Percentiles rank a stretch among this genome's conserved stretches.
Evolutionary conservation across 1,140 invertebrate species (phyloP).

Genomic region (Bombus soroeensis): DNA sequence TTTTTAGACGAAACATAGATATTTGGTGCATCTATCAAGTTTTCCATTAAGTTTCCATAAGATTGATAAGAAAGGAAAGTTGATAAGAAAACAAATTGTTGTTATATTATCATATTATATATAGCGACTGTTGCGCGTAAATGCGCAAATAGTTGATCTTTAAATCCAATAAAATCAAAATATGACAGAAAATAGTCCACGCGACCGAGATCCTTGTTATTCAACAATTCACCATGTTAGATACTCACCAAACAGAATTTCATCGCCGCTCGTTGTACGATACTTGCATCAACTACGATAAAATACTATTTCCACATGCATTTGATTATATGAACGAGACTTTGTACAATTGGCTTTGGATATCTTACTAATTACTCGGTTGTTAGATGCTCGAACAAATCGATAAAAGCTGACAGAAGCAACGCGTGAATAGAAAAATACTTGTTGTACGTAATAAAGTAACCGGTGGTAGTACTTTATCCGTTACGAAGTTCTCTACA

Average conservation of each 20-base stretch:
- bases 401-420: not conserved
- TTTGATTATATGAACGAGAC: not conserved
- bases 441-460: not conserved
- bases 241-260: not conserved
- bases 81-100: no score
- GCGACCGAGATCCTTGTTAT: not conserved
- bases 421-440: not conserved
- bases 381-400: not conserved
- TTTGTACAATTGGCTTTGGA: not conserved
- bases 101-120: no score
- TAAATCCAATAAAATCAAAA: no score
- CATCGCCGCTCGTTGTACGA: not conserved
- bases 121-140: no score
- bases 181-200: no score
- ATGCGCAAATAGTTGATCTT: no score
- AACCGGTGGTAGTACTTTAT: conserved; percentile 6
- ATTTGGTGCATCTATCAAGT: no score
- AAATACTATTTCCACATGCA: not conserved
- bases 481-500: not conserved
- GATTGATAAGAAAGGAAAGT: no score
- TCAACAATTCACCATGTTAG: not conserved
- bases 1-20: no score
- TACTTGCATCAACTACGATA: not conserved
- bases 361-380: not conserved
- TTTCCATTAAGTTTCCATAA: no score